Percentiles rank a stretch among this genome's conserved stretches.
phyloP scores from a whole-genome alignment of 2,797 vertebrate genomes.

The Pantherophis vulpinus region DNA sequence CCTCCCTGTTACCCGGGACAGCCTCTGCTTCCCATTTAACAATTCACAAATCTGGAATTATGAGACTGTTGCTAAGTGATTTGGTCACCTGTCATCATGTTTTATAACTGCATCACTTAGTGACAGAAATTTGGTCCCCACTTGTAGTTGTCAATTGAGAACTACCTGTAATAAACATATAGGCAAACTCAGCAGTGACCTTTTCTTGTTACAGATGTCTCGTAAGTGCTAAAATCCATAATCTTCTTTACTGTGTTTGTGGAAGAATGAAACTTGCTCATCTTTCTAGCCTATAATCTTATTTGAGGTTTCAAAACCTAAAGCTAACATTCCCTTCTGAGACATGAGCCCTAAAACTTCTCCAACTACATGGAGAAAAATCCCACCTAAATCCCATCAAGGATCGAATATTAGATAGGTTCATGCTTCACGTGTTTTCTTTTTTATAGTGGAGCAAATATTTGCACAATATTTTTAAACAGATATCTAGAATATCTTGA shows the following conservation, averaged over 20 bases:
- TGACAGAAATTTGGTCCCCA: too few relatives aligned
- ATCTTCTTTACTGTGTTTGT: too few relatives aligned
- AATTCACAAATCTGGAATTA: too few relatives aligned
- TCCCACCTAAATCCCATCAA: background rate
- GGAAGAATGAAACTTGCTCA: too few relatives aligned
- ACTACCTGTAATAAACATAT: background rate
- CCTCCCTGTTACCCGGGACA: too few relatives aligned
- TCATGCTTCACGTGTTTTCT: background rate
- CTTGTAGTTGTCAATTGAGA: too few relatives aligned
- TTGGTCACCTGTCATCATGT: too few relatives aligned
- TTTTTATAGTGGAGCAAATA: background rate
- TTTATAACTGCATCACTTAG: too few relatives aligned
- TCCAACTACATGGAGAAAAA: too few relatives aligned
- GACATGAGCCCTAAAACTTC: background rate
- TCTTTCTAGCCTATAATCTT: too few relatives aligned
- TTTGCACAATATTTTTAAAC: background rate
- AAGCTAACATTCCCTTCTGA: background rate
- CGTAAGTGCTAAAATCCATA: background rate
- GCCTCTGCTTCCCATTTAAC: too few relatives aligned
- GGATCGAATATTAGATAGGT: background rate
- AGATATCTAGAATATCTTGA: background rate
- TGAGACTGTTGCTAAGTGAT: too few relatives aligned
- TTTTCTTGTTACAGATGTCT: background rate
- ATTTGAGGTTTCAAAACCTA: background rate
- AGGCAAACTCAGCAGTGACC: background rate